Conservation (phyloP, 2,888 invertebrate species). For the Fragum whitleyi region DNA sequence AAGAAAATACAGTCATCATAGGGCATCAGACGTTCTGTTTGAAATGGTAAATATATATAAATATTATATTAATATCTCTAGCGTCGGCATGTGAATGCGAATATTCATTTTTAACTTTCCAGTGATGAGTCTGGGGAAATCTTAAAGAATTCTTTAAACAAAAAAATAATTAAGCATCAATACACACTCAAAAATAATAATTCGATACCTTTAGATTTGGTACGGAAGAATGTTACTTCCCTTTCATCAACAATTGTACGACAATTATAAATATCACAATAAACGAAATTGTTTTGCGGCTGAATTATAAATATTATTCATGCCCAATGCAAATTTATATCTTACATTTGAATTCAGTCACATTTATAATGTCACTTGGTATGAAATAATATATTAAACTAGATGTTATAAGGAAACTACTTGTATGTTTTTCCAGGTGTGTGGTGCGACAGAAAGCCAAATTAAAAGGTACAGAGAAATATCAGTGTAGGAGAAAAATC, state of each 20-base stretch:
- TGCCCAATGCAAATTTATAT: background rate
- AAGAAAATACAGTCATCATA: constrained; percentile 13
- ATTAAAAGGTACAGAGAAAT: background rate
- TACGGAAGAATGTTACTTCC: no score
- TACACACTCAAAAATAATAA: no score
- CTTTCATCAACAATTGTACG: no score
- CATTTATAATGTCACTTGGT: no score
- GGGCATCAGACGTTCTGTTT: background rate
- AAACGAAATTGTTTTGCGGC: no score
- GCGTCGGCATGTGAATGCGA: background rate
- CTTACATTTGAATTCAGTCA: background rate
- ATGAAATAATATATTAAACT: no score
- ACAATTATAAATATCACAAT: no score
- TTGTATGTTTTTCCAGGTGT: background rate
- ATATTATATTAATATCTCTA: background rate
- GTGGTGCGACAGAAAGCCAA: background rate
- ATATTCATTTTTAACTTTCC: background rate
- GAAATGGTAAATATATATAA: background rate
- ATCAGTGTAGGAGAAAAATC: background rate
- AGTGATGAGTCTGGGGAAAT: no score
- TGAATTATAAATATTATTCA: background rate
- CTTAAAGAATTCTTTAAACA: background rate
- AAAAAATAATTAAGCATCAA: background rate
- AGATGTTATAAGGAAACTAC: no score
- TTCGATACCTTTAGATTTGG: no score